phyloP scores from a whole-genome alignment of 2,888 invertebrate species.

The Fragum whitleyi region DNA sequence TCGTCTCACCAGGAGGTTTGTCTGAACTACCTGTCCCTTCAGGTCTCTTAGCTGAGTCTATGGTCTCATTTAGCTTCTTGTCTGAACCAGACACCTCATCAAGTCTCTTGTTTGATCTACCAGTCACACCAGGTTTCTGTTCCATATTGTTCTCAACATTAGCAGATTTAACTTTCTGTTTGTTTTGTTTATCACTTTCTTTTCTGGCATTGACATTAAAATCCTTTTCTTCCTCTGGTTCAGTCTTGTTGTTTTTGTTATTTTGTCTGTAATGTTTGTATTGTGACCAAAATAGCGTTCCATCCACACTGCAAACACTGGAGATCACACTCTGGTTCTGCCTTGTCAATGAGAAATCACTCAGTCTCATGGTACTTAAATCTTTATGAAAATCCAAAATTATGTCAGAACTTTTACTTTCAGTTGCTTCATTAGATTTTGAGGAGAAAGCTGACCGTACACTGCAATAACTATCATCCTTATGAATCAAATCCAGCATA shows the following conservation, averaged over 20 bases:
- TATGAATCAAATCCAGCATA: constrained; percentile 8
- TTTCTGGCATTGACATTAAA: not conserved
- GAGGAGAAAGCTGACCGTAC: not conserved
- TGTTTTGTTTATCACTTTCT: not conserved
- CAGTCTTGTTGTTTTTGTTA: not conserved
- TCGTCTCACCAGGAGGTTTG: no score
- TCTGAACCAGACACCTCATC: no score
- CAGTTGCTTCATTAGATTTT: not conserved
- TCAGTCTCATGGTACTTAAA: not conserved
- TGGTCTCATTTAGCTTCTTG: no score
- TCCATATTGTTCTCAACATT: no score
- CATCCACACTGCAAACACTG: constrained; percentile 6
- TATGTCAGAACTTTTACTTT: not conserved
- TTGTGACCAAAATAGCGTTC: constrained; percentile 5
- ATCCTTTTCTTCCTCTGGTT: not conserved
- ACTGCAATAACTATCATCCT: not conserved
- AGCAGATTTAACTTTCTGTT: no score
- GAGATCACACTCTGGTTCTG: not conserved
- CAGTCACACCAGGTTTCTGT: no score
- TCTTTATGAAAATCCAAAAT: not conserved
- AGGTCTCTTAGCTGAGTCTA: no score
- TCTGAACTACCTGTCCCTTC: no score
- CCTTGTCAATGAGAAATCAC: not conserved
- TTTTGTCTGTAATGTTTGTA: not conserved
- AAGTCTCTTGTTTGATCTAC: no score